Conservation (phyloP, 2,797 vertebrate species). For the Thaleichthys pacificus region DNA sequence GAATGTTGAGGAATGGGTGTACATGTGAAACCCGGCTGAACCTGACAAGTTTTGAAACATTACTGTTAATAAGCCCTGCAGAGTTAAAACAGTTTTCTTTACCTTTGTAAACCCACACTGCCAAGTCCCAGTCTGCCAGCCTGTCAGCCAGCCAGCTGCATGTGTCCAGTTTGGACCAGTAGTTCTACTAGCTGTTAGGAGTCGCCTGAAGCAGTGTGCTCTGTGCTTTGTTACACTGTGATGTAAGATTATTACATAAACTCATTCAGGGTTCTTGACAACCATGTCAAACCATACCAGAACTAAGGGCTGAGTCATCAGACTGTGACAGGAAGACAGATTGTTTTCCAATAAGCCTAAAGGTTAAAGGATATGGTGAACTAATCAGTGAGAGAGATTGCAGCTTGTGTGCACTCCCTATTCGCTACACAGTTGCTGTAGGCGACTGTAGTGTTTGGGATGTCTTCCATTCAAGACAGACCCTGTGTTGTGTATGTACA, state of each 20-base stretch:
- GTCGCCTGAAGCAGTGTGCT: too few species aligned
- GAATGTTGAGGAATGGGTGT: constrained; percentile 1
- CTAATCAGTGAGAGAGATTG: not conserved
- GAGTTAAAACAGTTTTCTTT: not conserved
- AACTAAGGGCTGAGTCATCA: not conserved
- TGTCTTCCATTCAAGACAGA: not conserved
- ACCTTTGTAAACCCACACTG: not conserved
- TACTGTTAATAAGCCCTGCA: not conserved
- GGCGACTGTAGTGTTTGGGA: not conserved
- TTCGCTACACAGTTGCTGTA: not conserved
- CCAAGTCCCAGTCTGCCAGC: not conserved
- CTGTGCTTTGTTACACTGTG: constrained; percentile 9
- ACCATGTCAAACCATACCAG: not conserved
- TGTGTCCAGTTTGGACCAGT: not conserved
- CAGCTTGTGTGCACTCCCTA: too few species aligned
- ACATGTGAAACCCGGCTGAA: not conserved
- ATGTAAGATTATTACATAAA: constrained; percentile 11
- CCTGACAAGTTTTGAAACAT: not conserved
- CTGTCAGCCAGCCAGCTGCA: not conserved
- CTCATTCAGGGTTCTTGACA: not conserved
- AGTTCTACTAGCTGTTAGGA: too few species aligned
- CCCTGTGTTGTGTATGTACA: not conserved
- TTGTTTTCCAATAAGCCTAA: not conserved
- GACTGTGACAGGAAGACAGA: not conserved
- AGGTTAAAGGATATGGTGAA: not conserved